These are phyloP conservation scores for Octopus sinensis DNA, from an alignment of 1,140 invertebrate genomes.

Conservation along the genomic window DNA sequence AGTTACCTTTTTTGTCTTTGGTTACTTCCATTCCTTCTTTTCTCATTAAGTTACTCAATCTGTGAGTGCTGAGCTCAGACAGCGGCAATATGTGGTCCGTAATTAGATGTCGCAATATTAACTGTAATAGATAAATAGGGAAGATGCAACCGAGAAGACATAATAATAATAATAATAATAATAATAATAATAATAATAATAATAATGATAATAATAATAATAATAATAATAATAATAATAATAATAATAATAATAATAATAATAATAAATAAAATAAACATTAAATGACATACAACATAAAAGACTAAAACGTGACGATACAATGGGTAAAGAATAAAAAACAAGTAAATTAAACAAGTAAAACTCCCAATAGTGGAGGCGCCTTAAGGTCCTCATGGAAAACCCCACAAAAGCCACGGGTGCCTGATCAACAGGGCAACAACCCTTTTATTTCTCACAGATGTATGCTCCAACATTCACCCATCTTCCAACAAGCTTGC, in stretches of 20 bases:
- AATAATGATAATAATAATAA: neutral
- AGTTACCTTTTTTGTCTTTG: conserved; percentile 1
- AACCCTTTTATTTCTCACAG: too few relatives aligned
- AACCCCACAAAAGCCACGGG: too few relatives aligned
- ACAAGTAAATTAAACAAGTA: too few relatives aligned
- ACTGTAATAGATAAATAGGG: neutral
- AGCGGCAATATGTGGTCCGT: neutral
- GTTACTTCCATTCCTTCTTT: neutral
- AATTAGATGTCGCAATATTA: conserved; percentile 1
- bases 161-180: neutral
- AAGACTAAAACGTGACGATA: too few relatives aligned
- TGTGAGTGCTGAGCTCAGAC: neutral
- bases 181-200: neutral
- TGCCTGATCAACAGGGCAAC: too few relatives aligned
- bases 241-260: neutral
- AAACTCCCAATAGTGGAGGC: too few relatives aligned
- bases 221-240: conserved; percentile 2
- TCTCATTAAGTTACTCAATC: neutral
- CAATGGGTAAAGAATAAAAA: too few relatives aligned
- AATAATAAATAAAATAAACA: neutral
- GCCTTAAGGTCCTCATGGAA: too few relatives aligned
- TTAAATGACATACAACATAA: neutral
- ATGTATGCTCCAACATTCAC: too few relatives aligned
- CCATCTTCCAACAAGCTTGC: too few relatives aligned
- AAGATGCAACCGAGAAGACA: neutral